Evolutionary conservation across 2,888 invertebrate genomes (phyloP), one percentile per base, ranked within the genome.

Genomic region (Campopleginae sp.): DNA sequence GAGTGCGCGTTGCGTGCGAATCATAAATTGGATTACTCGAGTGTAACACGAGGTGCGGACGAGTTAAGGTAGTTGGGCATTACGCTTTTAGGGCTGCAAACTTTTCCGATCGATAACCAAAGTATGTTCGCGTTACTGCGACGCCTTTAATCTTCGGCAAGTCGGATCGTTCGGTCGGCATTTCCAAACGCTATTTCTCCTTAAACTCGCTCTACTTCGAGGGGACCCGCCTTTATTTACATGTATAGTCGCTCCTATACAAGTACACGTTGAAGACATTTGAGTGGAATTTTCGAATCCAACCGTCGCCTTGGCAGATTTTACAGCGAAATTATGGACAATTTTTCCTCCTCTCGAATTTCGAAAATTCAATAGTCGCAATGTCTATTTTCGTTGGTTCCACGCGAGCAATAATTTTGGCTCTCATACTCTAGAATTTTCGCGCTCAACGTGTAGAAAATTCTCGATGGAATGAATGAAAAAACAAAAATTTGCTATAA

Each of bases 81-180:
- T 71, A 54, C 23, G 51, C 42, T 12, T 27, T n/a, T 19, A 42
- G 17, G 51, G 61, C 33, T 5, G 68, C n/a, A 17, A 51, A 78
- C 58, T 74, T 81, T 79, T 27, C 44, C n/a, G 61, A 84, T 81
- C 68, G 72, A 61, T 77, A 68, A 42, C 58, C 58, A 66, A 72
- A 80, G 77, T 68, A 68, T 68, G 38, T 31, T 46, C 23, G 10
- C 44, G 61, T 17, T 46, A 23, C 65, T 23, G n/a, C n/a, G 48
- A 33, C 23, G 61, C 75, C 10, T 31, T 74, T 74, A 74, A 85
- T 75, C 63, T 63, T 17, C 31, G 58, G 6, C 14, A 70, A 72
- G 51, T 81, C 38, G 46, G 63, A 85, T 70, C 81, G 66, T 81
- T 75, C 23, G 31, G 33, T 27, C 46, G 72, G 19, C 38, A 14